These are phyloP conservation scores for Bombylius discolor DNA, from an alignment of 2,888 invertebrate genomes.

Conservation along the genomic window DNA sequence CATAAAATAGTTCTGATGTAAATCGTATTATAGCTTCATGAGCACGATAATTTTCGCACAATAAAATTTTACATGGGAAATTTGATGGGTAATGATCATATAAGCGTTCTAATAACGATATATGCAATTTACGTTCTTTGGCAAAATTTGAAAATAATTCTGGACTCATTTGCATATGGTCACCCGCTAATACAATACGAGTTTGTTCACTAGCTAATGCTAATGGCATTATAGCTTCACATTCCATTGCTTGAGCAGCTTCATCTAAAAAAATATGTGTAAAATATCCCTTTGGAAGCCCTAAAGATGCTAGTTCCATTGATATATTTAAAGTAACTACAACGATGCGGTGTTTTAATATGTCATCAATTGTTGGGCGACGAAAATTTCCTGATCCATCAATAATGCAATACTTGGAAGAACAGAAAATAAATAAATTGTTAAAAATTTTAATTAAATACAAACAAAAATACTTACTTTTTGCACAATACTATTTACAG, in stretches of 20 bases:
- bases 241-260: constrained; percentile 78
- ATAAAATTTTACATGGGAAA: constrained; percentile 63
- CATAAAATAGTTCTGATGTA: constrained; percentile 71
- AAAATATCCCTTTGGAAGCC: constrained; percentile 49
- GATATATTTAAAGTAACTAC: constrained; percentile 71
- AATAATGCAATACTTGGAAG: constrained; percentile 56
- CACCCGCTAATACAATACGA: constrained; percentile 67
- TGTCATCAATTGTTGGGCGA: constrained; percentile 56
- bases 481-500: constrained; percentile 56
- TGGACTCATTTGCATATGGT: constrained; percentile 75
- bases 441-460: no score
- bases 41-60: constrained; percentile 72
- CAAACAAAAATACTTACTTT: constrained; percentile 35
- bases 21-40: constrained; percentile 70
- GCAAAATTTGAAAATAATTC: constrained; percentile 66
- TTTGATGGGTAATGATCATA: constrained; percentile 61
- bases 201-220: constrained; percentile 58
- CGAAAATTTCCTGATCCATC: constrained; percentile 51
- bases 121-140: constrained; percentile 53
- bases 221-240: constrained; percentile 69
- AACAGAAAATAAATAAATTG: not conserved
- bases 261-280: constrained; percentile 76
- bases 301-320: constrained; percentile 55
- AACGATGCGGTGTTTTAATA: constrained; percentile 55
- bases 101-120: constrained; percentile 63